phyloP scores from a whole-genome alignment of 2,888 invertebrate species.

The Euplagia quadripunctaria region DNA sequence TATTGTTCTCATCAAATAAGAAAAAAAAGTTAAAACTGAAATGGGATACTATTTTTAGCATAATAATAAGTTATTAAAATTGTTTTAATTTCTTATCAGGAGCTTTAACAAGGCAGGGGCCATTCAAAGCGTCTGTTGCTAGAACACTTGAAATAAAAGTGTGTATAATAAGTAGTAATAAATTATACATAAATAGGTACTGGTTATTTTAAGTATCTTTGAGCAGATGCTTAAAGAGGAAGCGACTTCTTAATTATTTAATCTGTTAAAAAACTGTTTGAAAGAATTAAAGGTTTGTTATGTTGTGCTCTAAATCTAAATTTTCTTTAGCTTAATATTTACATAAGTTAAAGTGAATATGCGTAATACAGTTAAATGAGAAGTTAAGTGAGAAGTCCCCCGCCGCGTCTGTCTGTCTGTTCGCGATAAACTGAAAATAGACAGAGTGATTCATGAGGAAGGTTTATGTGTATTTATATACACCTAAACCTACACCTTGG shows the following conservation, averaged over 20 bases:
- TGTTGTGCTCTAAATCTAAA: background rate
- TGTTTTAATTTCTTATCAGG: conserved; percentile 39
- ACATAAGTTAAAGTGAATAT: no score
- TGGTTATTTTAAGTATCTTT: conserved; percentile 63
- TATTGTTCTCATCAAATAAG: no score
- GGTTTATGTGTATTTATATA: no score
- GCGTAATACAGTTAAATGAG: no score
- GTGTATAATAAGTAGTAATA: conserved; percentile 61
- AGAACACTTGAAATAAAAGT: conserved; percentile 70
- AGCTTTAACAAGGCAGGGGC: conserved; percentile 62
- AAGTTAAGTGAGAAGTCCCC: no score
- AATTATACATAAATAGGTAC: conserved; percentile 77
- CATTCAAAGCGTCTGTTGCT: conserved; percentile 64
- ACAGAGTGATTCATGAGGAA: no score
- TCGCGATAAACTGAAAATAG: no score
- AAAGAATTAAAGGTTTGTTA: background rate
- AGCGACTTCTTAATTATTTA: conserved; percentile 34
- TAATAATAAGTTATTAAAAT: conserved; percentile 32
- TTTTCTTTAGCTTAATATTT: background rate
- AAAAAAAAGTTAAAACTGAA: background rate
- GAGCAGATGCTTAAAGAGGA: conserved; percentile 58
- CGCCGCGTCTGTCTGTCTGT: no score
- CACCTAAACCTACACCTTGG: no score
- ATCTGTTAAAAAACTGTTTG: conserved; percentile 4
- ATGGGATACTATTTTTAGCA: conserved; percentile 24